phyloP scores from a whole-genome alignment of 2,888 invertebrate species.

The Bibio marci region DNA sequence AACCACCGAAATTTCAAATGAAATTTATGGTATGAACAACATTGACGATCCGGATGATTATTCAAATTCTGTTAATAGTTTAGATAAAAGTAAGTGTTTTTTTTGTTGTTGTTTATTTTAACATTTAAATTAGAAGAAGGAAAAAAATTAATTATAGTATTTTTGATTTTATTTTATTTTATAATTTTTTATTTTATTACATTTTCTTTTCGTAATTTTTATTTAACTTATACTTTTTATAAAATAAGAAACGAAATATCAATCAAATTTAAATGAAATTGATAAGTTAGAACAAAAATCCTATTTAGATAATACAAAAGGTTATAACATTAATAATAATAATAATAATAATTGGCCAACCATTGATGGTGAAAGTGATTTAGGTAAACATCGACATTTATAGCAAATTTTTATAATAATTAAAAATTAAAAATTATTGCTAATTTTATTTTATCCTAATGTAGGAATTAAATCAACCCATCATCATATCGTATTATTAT shows the following conservation, averaged over 20 bases:
- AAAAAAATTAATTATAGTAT: neutral
- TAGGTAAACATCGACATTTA: no score
- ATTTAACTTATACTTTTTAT: no score
- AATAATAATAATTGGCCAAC: conserved; percentile 40
- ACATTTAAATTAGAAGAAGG: no score
- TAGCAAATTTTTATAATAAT: no score
- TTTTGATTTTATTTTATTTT: neutral
- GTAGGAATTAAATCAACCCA: no score
- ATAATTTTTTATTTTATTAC: no score
- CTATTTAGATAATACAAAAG: conserved; percentile 36
- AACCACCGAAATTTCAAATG: conserved; percentile 38
- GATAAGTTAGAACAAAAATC: conserved; percentile 66
- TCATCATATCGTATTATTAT: neutral
- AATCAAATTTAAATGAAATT: conserved; percentile 49
- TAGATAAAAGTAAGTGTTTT: conserved; percentile 5
- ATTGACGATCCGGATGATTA: conserved; percentile 31
- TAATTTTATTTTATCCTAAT: no score
- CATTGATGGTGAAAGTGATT: conserved; percentile 16
- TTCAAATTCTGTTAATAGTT: conserved; percentile 1
- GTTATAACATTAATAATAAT: no score
- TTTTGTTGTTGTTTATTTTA: no score
- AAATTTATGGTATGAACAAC: conserved; percentile 30
- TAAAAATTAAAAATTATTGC: neutral
- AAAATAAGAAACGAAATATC: conserved; percentile 1
- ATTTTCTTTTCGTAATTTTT: no score